Evolutionary conservation across 92 coral and sea anemone genomes (phyloP), one percentile per base, ranked within the genome.

Genomic region (Galaxea fascicularis): DNA sequence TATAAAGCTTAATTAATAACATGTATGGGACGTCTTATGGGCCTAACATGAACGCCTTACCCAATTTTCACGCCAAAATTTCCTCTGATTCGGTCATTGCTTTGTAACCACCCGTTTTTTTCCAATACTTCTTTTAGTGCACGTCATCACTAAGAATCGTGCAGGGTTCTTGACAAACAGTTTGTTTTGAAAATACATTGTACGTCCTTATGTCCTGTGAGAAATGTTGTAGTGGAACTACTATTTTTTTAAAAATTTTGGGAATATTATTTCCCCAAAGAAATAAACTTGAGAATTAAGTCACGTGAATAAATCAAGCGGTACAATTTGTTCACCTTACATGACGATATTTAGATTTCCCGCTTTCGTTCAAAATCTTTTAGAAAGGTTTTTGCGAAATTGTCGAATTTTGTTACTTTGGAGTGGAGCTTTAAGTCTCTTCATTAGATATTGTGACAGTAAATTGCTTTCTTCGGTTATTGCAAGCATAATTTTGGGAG

Each of bases 281-380:
- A 6, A 2, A 35, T 35, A 6, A 35, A 35, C 2, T 2, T 35
- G 41, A 35, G 6, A 13, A 20, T 56, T 4, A 6, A 27, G 41
- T 29, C 70, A 65, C 69, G 53, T 80, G 85, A 69, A 66, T 8
- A 35, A 15, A 29, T 30, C 16, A 49, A 4, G 35, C 17, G 4
- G 26, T 6, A 68, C 67, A 69, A 35, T 31, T 81, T 71, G 69
- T 81, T 58, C 15, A 20, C 12, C 27, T 9, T 82, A 82, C 86
- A 82, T 70, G 65, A 75, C 74, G 67, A 10, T 11, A 8, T 26
- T 47, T 65, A 53, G 58, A 4, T 8, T 89, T 89, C 89, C 89
- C 92, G 89, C 89, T 82, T 71, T 84, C 30, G 62, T 89, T 89
- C 92, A 89, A 89, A 82, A 65, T 64, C 24, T 80, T 39, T 31